Conservation (phyloP, 2,113 vertebrate genomes). For the Talpa occidentalis region DNA sequence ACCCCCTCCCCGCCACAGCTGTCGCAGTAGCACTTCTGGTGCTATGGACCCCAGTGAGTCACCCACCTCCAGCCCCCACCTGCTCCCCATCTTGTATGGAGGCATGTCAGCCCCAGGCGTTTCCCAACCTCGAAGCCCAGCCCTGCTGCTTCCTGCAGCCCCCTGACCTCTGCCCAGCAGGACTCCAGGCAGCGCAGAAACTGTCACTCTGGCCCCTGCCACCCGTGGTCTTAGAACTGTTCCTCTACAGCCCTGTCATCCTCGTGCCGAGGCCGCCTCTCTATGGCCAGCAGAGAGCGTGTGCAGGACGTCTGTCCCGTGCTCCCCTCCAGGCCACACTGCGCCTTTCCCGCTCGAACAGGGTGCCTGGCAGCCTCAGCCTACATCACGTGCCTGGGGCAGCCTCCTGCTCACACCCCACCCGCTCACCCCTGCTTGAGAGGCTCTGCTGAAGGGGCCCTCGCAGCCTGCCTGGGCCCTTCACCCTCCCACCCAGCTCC, state of each 20-base stretch:
- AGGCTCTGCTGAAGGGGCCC: neutral
- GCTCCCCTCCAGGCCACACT: too few relatives aligned
- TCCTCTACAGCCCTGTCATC: neutral
- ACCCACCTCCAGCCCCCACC: fast-evolving
- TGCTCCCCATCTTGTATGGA: too few relatives aligned
- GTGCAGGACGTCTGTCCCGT: too few relatives aligned
- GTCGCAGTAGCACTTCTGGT: neutral
- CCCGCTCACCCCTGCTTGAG: neutral
- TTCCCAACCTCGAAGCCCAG: neutral
- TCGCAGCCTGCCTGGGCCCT: neutral
- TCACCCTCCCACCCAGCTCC: fast-evolving
- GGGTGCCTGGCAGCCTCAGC: too few relatives aligned
- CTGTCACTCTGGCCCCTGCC: neutral
- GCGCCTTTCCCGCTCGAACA: too few relatives aligned
- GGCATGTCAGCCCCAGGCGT: neutral
- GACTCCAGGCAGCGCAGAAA: neutral
- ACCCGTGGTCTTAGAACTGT: fast-evolving
- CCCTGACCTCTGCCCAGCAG: neutral
- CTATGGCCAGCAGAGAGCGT: fast-evolving
- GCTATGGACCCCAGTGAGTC: neutral
- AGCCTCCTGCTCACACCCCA: too few relatives aligned
- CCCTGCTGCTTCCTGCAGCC: neutral
- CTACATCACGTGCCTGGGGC: too few relatives aligned
- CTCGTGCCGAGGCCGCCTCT: fast-evolving
- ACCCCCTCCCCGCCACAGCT: neutral